These are phyloP conservation scores for Schizaphis graminum DNA, from an alignment of 2,888 invertebrate species.

Conservation along the genomic window DNA sequence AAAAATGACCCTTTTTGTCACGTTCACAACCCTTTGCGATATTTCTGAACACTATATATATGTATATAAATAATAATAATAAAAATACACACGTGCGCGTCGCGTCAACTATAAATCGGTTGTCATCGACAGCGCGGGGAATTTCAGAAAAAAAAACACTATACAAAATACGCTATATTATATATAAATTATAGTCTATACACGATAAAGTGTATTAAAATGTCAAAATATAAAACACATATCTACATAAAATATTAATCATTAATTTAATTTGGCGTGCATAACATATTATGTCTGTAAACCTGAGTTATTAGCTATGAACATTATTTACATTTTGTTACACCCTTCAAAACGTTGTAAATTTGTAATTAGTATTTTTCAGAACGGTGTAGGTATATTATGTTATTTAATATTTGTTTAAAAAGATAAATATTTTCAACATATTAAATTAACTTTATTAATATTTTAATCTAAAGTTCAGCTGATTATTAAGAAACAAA, in stretches of 20 bases:
- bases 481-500: no score
- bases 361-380: neutral
- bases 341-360: neutral
- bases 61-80: conserved; percentile 43
- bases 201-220: neutral
- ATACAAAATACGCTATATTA: conserved; percentile 1
- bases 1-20: conserved; percentile 66
- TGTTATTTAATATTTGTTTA: neutral
- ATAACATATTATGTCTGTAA: neutral
- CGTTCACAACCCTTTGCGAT: conserved; percentile 61
- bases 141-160: conserved; percentile 42
- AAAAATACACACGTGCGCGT: conserved; percentile 18
- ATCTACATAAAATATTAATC: neutral
- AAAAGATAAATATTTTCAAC: neutral
- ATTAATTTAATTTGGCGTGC: neutral
- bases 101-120: conserved; percentile 62
- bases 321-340: neutral
- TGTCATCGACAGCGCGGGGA: conserved; percentile 52
- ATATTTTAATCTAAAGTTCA: no score
- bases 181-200: conserved; percentile 1
- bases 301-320: neutral
- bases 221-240: neutral
- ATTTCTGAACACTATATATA: conserved; percentile 42
- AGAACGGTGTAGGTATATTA: no score
- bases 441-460: neutral